Percentiles rank a stretch among this genome's conserved stretches.
Conservation (phyloP, 2,888 invertebrate species). For the Philereme transversata region DNA sequence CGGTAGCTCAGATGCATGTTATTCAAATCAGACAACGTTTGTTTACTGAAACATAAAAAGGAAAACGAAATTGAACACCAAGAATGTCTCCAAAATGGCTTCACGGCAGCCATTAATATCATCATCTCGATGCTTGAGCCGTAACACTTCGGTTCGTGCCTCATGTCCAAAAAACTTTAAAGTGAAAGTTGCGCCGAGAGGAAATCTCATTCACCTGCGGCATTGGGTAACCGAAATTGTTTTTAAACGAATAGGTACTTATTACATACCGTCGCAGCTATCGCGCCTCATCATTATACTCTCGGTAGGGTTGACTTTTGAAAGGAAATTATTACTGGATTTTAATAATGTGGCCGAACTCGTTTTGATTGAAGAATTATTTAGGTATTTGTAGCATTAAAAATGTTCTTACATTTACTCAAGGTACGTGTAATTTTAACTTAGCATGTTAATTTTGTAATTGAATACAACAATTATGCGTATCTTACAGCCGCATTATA, state of each 20-base stretch:
- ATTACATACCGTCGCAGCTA: conserved; percentile 45
- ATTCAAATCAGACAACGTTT: conserved; percentile 15
- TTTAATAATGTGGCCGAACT: conserved; percentile 6
- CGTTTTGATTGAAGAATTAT: conserved; percentile 10
- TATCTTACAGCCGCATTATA: too few relatives aligned
- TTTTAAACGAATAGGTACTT: conserved; percentile 56
- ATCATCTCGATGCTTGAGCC: conserved; percentile 40
- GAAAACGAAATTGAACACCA: conserved; percentile 39
- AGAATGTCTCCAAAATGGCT: conserved; percentile 28
- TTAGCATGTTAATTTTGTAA: too few relatives aligned
- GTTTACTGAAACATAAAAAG: conserved; percentile 23
- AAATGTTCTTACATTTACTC: too few relatives aligned
- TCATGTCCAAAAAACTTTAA: conserved; percentile 64
- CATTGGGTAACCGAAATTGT: conserved; percentile 71
- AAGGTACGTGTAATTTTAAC: too few relatives aligned
- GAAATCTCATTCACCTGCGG: conserved; percentile 64
- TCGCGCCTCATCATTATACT: conserved; percentile 31
- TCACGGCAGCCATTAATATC: conserved; percentile 41
- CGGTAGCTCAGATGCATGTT: conserved; percentile 16
- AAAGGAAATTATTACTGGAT: conserved; percentile 25
- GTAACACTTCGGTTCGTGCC: conserved; percentile 40
- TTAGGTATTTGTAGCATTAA: neutral
- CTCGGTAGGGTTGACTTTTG: conserved; percentile 19
- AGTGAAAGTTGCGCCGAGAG: conserved; percentile 79
- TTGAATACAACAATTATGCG: too few relatives aligned